Evolutionary conservation across 2,888 invertebrate species (phyloP), one percentile per base, ranked within the genome.

Genomic region (Podotricha telesiphe): DNA sequence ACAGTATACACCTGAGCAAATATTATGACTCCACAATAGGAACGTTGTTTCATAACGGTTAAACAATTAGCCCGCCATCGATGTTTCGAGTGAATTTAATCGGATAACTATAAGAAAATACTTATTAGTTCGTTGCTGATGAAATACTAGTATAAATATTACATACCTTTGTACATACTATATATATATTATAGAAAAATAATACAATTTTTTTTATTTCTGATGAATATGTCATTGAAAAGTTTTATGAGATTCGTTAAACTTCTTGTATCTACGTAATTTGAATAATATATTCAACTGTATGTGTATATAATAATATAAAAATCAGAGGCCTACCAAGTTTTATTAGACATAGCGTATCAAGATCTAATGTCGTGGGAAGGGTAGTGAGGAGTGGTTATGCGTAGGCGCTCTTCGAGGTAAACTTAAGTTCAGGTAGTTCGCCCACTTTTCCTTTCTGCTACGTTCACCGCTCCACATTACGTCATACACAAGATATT

Each of bases 371-470:
- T 28, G 47, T 70, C 67, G 70, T 70, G 65, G 72, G 79, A 73
- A 75, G 79, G 78, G 78, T 76, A 47, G 74, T 68, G 69, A 75
- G 74, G 75, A 75, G 75, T 72, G 74, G 75, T 67, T 66, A 58
- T 72, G 86, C 88, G 91, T 91, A 78, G 91, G 92, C 83, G 86
- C 80, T 74, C 71, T 76, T 80, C 91, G 88, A 91, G 91, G 90
- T 79, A 70, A 75, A 81, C 80, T 42, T 76, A 70, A 65, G 67
- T 73, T 73, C 71, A 81, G 82, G 80, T 80, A 82, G 84, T 79
- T 84, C 90, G 91, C 91, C 91, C 90, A 92, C 92, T 91, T 91
- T 91, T 92, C 90, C 91, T 92, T 90, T 91, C 91, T 78, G 84
- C 82, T 79, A 84, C 88, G 85, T 87, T 89, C 88, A 86, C 88